Evolutionary conservation across 1,140 invertebrate genomes (phyloP), one percentile per base, ranked within the genome.

Genomic region (Stratiolaelaps scimitus): DNA sequence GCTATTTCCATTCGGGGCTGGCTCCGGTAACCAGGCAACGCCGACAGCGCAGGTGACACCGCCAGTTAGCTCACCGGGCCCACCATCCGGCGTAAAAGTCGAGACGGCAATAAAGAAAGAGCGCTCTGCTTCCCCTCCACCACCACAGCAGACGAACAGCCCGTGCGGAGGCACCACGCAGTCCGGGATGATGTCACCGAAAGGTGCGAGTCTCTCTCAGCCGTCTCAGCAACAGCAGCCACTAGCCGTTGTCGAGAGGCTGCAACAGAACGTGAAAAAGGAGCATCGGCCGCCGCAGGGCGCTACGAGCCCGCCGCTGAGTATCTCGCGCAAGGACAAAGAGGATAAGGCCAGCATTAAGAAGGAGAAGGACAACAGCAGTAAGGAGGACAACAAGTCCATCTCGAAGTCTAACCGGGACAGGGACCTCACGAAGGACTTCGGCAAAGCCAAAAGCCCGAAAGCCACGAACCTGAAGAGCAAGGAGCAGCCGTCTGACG

Each of bases 331-430:
- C 43, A 66, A 17, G 71, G 23, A 72, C 70, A 30, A 66, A 67
- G 44, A 66, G 67, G 64, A 72, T 70, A 70, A 43, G 69, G 65
- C 77, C 64, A 80, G 67, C 76, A 77, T 67, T 73, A 77, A 68
- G 75, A 76, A 68, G 70, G 67, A 65, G 73, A 78, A 69, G 76
- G 75, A 73, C 65, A 72, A 17, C 76, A 79, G 69, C 71, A 74
- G 66, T 73, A 76, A 65, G 75, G 75, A 65, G 74, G 74, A 73
- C 69, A 66, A 68, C 26, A 68, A 73, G 26, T 67, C 66, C 19
- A 71, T 72, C 13, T 70, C 68, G 44, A 64, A 68, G 20, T 48
- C 34, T 26, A 67, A 69, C 17, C 64, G 68, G 45, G 67, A 68
- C 47, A 29, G 47, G 40, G 64, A 40, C 34, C 34, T 40, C 10